These are phyloP conservation scores for Karalla daura DNA, from an alignment of 2,797 vertebrate genomes.

Conservation along the genomic window DNA sequence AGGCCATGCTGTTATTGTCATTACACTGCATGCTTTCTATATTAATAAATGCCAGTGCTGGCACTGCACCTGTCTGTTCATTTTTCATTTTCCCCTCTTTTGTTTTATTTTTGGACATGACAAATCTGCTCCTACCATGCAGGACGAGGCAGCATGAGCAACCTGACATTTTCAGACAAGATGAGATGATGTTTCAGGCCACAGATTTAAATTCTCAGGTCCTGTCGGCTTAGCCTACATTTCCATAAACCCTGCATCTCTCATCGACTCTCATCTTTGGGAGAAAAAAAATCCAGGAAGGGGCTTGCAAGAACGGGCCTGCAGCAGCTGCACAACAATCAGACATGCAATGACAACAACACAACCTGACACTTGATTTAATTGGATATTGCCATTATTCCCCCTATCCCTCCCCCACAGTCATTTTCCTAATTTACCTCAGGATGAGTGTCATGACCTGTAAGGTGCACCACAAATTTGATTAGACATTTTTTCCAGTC, in stretches of 20 bases:
- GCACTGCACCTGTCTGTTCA: constrained; percentile 50
- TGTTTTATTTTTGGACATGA: constrained; percentile 45
- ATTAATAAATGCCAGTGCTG: constrained; percentile 56
- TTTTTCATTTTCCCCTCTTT: constrained; percentile 41
- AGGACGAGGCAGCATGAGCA: constrained; percentile 6
- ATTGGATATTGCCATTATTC: constrained; percentile 14
- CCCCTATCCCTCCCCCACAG: neutral
- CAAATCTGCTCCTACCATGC: constrained; percentile 52
- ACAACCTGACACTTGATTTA: constrained; percentile 50
- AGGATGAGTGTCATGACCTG: constrained; percentile 58
- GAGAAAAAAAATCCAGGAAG: constrained; percentile 36
- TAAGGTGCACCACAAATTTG: constrained; percentile 30
- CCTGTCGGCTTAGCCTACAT: constrained; percentile 63
- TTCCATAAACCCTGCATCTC: constrained; percentile 53
- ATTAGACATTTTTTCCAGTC: constrained; percentile 48
- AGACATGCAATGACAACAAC: constrained; percentile 57
- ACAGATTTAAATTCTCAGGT: constrained; percentile 62
- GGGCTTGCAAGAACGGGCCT: constrained; percentile 53
- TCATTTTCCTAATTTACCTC: constrained; percentile 32
- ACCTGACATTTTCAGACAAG: constrained; percentile 50
- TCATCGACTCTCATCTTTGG: constrained; percentile 43
- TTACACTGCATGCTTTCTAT: constrained; percentile 56
- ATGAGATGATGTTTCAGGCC: constrained; percentile 55
- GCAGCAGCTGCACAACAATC: constrained; percentile 39
- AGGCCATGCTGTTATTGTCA: constrained; percentile 68